These are phyloP conservation scores for Thaleichthys pacificus DNA, from an alignment of 2,797 vertebrate species.

Conservation along the genomic window DNA sequence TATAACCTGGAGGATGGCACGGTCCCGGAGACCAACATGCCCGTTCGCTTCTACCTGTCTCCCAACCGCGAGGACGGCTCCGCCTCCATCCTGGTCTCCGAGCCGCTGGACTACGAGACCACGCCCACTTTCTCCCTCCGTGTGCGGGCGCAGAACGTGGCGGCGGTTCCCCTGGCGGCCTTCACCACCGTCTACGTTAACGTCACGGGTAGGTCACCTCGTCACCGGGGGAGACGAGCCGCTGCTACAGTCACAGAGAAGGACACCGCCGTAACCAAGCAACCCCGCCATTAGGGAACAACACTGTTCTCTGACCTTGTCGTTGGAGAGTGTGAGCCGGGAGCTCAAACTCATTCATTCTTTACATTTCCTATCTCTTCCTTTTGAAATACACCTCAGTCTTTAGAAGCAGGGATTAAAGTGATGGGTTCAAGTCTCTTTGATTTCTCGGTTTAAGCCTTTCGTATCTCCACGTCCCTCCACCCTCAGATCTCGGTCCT, in stretches of 20 bases:
- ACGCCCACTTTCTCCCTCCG: slow-evolving; percentile 82
- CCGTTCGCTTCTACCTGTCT: slow-evolving; percentile 87
- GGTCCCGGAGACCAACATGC: slow-evolving; percentile 89
- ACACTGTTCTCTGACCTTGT: neutral
- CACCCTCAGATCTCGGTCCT: neutral
- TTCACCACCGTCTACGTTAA: slow-evolving; percentile 83
- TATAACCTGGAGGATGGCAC: slow-evolving; percentile 88
- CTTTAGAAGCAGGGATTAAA: too few relatives aligned
- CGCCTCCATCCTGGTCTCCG: slow-evolving; percentile 85
- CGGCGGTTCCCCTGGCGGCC: slow-evolving; percentile 84
- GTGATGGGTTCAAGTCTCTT: neutral
- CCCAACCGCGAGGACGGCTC: slow-evolving; percentile 87
- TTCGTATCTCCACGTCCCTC: neutral
- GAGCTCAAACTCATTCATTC: neutral
- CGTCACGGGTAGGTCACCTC: slow-evolving; percentile 61
- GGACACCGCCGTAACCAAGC: too few relatives aligned
- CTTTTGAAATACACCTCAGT: too few relatives aligned
- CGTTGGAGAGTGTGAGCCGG: neutral
- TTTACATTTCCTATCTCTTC: too few relatives aligned
- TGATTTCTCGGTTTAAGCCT: neutral
- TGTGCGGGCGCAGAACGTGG: slow-evolving; percentile 86
- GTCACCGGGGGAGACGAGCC: too few relatives aligned
- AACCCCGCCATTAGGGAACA: neutral
- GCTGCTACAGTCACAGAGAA: too few relatives aligned
- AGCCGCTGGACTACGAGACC: slow-evolving; percentile 87